These are phyloP conservation scores for Octonoba sinensis DNA, from an alignment of 2,888 invertebrate genomes.

Conservation along the genomic window DNA sequence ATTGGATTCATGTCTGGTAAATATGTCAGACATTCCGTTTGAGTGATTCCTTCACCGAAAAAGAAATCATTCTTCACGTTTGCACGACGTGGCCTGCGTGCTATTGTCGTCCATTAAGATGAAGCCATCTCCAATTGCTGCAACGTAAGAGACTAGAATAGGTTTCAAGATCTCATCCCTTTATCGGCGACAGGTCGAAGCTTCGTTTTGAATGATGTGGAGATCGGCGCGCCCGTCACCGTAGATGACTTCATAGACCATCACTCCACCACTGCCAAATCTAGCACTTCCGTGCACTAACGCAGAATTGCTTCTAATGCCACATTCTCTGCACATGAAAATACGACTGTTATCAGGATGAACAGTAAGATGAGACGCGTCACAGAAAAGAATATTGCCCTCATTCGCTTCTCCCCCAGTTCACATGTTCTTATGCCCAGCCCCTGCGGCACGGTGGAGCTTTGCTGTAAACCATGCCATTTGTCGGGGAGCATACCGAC, in stretches of 20 bases:
- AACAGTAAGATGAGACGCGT: too few species aligned
- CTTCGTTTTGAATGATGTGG: constrained; percentile 10
- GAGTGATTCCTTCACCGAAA: constrained; percentile 1
- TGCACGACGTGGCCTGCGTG: constrained; percentile 2
- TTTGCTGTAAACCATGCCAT: too few species aligned
- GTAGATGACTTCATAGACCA: constrained; percentile 8
- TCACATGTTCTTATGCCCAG: too few species aligned
- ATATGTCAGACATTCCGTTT: neutral
- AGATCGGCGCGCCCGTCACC: constrained; percentile 5
- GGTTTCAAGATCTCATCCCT: constrained; percentile 23
- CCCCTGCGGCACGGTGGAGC: too few species aligned
- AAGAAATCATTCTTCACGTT: constrained; percentile 2
- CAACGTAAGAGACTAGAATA: too few species aligned
- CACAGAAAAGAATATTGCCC: too few species aligned
- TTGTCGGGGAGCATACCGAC: too few species aligned
- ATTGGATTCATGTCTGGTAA: constrained; percentile 10
- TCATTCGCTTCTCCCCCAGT: too few species aligned
- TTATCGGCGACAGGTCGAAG: constrained; percentile 1
- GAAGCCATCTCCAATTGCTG: neutral
- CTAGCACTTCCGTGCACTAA: constrained; percentile 5
- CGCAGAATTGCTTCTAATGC: constrained; percentile 15
- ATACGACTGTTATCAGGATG: too few species aligned
- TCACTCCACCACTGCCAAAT: neutral
- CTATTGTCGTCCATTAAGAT: neutral
- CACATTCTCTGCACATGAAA: neutral